These are phyloP conservation scores for Drosophila tripunctata DNA, from an alignment of 2,888 invertebrate genomes.

Conservation along the genomic window DNA sequence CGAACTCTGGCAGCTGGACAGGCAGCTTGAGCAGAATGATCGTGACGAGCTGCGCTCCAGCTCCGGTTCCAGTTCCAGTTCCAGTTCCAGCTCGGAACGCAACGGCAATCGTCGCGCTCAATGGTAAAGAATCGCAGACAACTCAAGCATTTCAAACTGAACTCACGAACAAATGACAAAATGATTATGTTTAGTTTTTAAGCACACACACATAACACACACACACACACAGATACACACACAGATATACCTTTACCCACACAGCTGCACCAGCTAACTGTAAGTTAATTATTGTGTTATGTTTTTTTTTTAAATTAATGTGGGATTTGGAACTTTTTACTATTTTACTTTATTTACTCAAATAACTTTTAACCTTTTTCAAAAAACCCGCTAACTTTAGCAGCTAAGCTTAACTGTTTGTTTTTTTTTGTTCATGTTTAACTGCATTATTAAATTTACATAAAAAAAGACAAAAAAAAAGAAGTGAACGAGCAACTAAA, in stretches of 20 bases:
- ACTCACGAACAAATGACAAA: constrained; percentile 45
- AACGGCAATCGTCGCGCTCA: constrained; percentile 44
- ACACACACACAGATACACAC: neutral
- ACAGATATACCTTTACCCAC: neutral
- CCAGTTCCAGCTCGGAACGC: constrained; percentile 37
- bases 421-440: constrained; percentile 48
- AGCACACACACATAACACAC: constrained; percentile 6
- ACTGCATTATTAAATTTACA: constrained; percentile 53
- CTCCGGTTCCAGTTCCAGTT: constrained; percentile 36
- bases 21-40: constrained; percentile 63
- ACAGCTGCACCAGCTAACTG: constrained; percentile 7
- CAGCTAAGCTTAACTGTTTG: constrained; percentile 58
- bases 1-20: constrained; percentile 66
- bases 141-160: constrained; percentile 26
- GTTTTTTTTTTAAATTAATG: constrained; percentile 26
- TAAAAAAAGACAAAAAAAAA: constrained; percentile 17
- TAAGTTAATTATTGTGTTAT: constrained; percentile 50
- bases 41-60: constrained; percentile 37
- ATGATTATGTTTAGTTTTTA: constrained; percentile 53
- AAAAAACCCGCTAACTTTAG: constrained; percentile 46
- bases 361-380: constrained; percentile 42
- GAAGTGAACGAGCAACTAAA: constrained; percentile 9
- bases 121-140: constrained; percentile 46
- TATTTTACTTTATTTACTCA: constrained; percentile 19
- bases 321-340: constrained; percentile 50